A percentile compares a stretch with the other conserved stretches of the same genome.
phyloP scores from a whole-genome alignment of 2,113 vertebrate species.

The Neopipo cinnamomea region DNA sequence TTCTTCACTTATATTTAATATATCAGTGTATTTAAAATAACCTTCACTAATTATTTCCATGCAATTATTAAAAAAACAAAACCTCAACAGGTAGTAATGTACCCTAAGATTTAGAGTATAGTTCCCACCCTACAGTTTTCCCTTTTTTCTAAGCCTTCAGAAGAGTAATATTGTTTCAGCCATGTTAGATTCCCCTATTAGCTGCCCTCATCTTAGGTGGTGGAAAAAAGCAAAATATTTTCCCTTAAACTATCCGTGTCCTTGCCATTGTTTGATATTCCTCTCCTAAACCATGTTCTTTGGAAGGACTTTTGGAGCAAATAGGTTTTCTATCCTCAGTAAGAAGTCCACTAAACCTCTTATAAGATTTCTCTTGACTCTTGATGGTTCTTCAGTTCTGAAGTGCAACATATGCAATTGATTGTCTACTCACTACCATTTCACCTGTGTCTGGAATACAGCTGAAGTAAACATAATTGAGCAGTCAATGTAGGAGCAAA shows the following conservation, averaged over 20 bases:
- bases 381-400: not conserved
- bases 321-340: slow-evolving; percentile 29
- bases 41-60: not conserved
- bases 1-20: not conserved
- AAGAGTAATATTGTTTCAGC: not conserved
- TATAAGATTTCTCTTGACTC: not conserved
- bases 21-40: not conserved
- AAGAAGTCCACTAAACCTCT: slow-evolving; percentile 1
- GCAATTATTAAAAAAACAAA: not conserved
- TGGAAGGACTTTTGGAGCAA: slow-evolving; percentile 1
- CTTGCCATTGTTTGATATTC: not conserved
- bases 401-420: not conserved
- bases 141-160: not conserved
- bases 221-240: not conserved
- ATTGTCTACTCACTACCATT: not conserved
- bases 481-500: not conserved
- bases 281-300: slow-evolving; percentile 11
- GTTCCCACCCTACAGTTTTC: not conserved
- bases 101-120: not conserved
- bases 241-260: not conserved
- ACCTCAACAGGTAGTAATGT: not conserved
- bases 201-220: not conserved
- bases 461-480: not conserved
- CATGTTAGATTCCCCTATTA: not conserved
- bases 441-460: not conserved